A percentile compares a stretch with the other conserved stretches of the same genome.
Evolutionary conservation across 2,113 vertebrate genomes (phyloP).

Genomic region (Mastomys natalensis): DNA sequence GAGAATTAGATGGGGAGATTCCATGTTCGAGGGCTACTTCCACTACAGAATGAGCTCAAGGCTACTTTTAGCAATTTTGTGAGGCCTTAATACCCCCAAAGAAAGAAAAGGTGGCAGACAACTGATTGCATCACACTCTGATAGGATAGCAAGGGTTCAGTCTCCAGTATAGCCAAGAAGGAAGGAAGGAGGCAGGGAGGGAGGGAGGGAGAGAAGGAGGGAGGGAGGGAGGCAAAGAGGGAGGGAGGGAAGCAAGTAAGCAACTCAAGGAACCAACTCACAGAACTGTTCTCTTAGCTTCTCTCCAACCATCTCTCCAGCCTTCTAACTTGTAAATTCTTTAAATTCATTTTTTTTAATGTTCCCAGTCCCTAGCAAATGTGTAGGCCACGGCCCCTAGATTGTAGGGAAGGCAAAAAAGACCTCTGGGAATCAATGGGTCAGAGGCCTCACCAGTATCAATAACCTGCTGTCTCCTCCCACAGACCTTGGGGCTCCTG

Average conservation of each 20-base stretch:
- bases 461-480: not conserved
- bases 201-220: not conserved
- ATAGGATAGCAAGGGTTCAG: not conserved
- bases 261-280: not conserved
- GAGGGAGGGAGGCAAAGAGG: not conserved
- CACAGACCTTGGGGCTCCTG: not conserved
- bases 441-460: not conserved
- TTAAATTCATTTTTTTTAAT: not conserved
- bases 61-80: not conserved
- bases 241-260: too few species aligned
- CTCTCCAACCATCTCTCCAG: not conserved
- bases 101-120: not conserved
- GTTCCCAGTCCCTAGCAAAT: not conserved
- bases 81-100: too few species aligned
- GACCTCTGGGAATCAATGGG: not conserved
- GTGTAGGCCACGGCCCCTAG: not conserved
- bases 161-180: not conserved
- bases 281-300: not conserved
- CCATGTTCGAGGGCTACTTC: not conserved
- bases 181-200: not conserved
- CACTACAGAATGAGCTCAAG: not conserved
- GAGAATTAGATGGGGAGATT: not conserved
- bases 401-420: not conserved
- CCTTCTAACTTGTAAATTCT: not conserved
- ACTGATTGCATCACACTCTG: too few species aligned